Conservation (phyloP, 2,888 invertebrate genomes). For the Parnassius apollo region DNA sequence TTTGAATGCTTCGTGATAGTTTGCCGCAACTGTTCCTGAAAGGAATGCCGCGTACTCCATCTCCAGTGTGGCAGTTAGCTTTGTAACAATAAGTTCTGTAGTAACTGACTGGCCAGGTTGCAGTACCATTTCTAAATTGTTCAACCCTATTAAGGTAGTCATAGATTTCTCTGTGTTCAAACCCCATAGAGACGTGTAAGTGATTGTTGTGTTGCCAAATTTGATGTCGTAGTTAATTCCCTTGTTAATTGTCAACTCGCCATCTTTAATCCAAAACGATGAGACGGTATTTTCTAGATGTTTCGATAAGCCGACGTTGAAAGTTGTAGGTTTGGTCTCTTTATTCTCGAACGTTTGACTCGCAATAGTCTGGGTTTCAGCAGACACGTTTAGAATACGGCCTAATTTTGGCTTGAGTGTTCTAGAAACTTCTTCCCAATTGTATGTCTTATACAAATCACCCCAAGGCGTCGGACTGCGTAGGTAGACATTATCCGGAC, state of each 20-base stretch:
- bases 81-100: slow-evolving; percentile 39
- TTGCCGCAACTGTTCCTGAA: slow-evolving; percentile 39
- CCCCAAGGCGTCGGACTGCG: slow-evolving; percentile 53
- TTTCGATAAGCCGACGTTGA: slow-evolving; percentile 37
- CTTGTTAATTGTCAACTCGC: slow-evolving; percentile 32
- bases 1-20: slow-evolving; percentile 37
- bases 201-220: slow-evolving; percentile 34
- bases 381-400: slow-evolving; percentile 31
- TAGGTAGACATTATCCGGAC: slow-evolving; percentile 41
- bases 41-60: slow-evolving; percentile 44
- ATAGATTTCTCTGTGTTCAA: slow-evolving; percentile 28
- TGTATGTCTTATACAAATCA: slow-evolving; percentile 44
- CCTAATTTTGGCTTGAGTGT: slow-evolving; percentile 39
- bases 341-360: slow-evolving; percentile 37
- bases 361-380: slow-evolving; percentile 34
- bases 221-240: slow-evolving; percentile 35
- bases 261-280: slow-evolving; percentile 37
- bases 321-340: slow-evolving; percentile 33
- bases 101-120: slow-evolving; percentile 39
- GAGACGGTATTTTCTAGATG: slow-evolving; percentile 38
- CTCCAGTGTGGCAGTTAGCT: slow-evolving; percentile 37
- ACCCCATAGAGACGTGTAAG: slow-evolving; percentile 36
- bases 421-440: slow-evolving; percentile 46
- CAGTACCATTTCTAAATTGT: slow-evolving; percentile 34
- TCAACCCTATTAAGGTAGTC: slow-evolving; percentile 33